These are phyloP conservation scores for Apeltes quadracus DNA, from an alignment of 2,113 vertebrate genomes.

Conservation along the genomic window DNA sequence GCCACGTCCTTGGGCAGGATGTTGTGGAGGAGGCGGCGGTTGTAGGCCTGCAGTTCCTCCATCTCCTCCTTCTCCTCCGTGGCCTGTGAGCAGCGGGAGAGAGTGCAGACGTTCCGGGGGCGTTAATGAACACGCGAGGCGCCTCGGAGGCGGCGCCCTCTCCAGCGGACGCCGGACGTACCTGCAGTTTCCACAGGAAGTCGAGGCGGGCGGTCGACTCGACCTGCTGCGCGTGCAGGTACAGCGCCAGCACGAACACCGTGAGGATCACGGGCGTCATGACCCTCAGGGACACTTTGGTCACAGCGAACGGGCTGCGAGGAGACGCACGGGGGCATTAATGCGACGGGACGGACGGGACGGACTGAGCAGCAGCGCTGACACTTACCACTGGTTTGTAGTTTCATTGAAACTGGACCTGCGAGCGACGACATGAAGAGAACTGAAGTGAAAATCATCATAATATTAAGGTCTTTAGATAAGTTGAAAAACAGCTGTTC, in stretches of 20 bases:
- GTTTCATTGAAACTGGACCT: slow-evolving; percentile 86
- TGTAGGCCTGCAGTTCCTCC: slow-evolving; percentile 97
- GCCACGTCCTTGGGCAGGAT: slow-evolving; percentile 97
- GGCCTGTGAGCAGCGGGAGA: slow-evolving; percentile 78
- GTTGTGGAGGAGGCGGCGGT: slow-evolving; percentile 93
- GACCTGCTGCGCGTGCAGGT: slow-evolving; percentile 96
- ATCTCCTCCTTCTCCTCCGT: slow-evolving; percentile 97
- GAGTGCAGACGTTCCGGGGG: neutral
- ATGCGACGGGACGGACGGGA: neutral
- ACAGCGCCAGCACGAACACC: slow-evolving; percentile 93
- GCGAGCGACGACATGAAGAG: slow-evolving; percentile 4
- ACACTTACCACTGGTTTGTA: slow-evolving; percentile 85
- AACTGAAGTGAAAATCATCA: neutral
- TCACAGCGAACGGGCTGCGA: slow-evolving; percentile 75
- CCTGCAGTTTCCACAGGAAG: slow-evolving; percentile 99
- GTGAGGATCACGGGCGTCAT: slow-evolving; percentile 94
- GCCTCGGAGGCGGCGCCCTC: slow-evolving; percentile 26
- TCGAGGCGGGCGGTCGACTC: slow-evolving; percentile 96
- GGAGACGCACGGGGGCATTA: neutral
- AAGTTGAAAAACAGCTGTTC: slow-evolving; percentile 12
- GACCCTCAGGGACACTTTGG: slow-evolving; percentile 91
- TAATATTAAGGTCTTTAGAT: neutral
- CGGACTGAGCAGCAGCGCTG: neutral
- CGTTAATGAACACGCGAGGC: neutral
- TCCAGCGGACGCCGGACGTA: slow-evolving; percentile 66